Evolutionary conservation across 1,140 invertebrate genomes (phyloP).

Genomic region (Drosophila sulfurigaster): DNA sequence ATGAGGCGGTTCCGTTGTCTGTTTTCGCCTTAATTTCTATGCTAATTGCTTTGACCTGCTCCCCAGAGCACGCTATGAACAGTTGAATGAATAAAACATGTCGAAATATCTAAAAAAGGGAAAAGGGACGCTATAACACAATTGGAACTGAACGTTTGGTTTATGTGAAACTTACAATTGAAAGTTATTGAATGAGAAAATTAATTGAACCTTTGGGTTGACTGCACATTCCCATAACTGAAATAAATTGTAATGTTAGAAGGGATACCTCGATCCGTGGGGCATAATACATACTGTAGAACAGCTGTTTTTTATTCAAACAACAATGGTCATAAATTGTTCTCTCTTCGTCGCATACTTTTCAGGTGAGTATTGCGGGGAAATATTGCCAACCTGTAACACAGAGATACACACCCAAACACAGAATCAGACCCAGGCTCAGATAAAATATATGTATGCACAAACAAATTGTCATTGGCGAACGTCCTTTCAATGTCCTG

Average conservation of each 20-base stretch:
- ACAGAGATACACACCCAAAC: slow-evolving; percentile 5
- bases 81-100: slow-evolving; percentile 5
- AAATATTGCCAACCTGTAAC: slow-evolving; percentile 28
- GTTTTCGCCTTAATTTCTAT: neutral
- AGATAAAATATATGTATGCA: slow-evolving; percentile 5
- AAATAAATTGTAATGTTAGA: slow-evolving; percentile 45
- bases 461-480: slow-evolving; percentile 29
- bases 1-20: neutral
- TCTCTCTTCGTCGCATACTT: slow-evolving; percentile 26
- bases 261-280: neutral
- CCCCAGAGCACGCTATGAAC: neutral
- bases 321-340: slow-evolving; percentile 45
- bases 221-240: slow-evolving; percentile 31
- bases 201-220: slow-evolving; percentile 40
- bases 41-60: slow-evolving; percentile 12
- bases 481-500: slow-evolving; percentile 39
- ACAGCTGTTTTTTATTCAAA: slow-evolving; percentile 22
- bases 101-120: slow-evolving; percentile 1
- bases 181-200: slow-evolving; percentile 22
- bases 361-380: slow-evolving; percentile 32
- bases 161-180: slow-evolving; percentile 3
- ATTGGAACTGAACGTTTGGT: slow-evolving; percentile 5
- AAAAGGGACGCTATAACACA: slow-evolving; percentile 1
- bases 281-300: slow-evolving; percentile 30
- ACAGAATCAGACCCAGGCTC: neutral